Conservation (phyloP, 2,797 vertebrate genomes). For the Monodelphis domestica region DNA sequence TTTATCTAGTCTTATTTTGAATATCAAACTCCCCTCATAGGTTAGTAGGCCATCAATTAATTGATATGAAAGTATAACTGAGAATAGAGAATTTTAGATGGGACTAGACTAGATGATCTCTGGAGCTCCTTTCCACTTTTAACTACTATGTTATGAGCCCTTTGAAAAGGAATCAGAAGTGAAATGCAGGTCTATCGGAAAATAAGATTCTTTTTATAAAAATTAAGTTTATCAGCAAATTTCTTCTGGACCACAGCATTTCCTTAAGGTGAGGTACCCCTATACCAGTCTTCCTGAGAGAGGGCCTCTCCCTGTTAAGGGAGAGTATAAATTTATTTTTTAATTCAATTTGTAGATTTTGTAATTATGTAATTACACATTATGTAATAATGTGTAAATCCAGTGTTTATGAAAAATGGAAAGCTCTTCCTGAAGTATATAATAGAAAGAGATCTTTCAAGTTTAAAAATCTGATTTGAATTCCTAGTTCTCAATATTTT, state of each 20-base stretch:
- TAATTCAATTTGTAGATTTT: too few species aligned
- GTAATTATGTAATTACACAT: too few species aligned
- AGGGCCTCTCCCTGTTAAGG: neutral
- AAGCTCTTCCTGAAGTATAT: neutral
- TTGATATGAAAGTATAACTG: neutral
- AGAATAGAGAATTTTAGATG: neutral
- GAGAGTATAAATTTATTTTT: too few species aligned
- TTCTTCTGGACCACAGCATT: neutral
- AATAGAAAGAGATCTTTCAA: neutral
- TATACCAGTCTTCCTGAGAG: neutral
- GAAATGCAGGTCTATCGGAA: neutral
- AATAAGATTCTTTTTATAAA: neutral
- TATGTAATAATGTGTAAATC: too few species aligned
- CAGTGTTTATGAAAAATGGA: neutral
- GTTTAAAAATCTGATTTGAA: neutral
- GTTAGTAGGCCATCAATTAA: neutral
- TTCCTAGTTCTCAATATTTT: neutral
- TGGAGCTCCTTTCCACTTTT: neutral
- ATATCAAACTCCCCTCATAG: neutral
- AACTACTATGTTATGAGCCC: neutral
- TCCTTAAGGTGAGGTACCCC: neutral
- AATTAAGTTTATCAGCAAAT: neutral
- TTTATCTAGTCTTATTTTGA: neutral
- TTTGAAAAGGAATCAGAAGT: neutral
- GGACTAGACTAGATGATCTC: neutral